Percentiles rank a stretch among this genome's conserved stretches.
Conservation (phyloP, 2,797 vertebrate species). For the Cyprinodon diabolis region DNA sequence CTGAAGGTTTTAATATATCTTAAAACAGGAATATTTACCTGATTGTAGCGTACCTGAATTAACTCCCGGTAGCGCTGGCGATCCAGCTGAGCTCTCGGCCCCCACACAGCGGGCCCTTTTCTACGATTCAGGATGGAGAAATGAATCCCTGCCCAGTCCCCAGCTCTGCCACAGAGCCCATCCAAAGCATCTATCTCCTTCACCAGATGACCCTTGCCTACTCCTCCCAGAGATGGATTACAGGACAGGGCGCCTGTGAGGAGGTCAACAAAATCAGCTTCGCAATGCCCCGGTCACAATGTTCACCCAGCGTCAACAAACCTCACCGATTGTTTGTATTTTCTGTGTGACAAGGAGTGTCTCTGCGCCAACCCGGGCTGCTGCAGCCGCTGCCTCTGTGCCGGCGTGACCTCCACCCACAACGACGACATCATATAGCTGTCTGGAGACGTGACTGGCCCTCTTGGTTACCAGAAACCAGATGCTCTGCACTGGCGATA, state of each 20-base stretch:
- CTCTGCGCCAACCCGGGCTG: constrained; percentile 84
- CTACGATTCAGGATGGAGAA: constrained; percentile 93
- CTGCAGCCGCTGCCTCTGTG: constrained; percentile 84
- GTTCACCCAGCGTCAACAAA: neutral
- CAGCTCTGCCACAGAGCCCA: constrained; percentile 89
- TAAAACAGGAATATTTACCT: neutral
- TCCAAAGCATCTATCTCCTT: constrained; percentile 93
- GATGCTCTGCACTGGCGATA: constrained; percentile 42
- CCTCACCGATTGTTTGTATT: constrained; percentile 87
- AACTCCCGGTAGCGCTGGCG: constrained; percentile 85
- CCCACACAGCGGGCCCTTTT: constrained; percentile 97
- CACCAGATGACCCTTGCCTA: constrained; percentile 96
- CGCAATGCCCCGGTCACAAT: neutral
- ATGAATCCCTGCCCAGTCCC: constrained; percentile 91
- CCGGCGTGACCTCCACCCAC: constrained; percentile 85
- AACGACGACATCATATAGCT: constrained; percentile 84
- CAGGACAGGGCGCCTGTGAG: constrained; percentile 91
- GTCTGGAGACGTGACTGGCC: constrained; percentile 48
- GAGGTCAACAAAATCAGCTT: neutral
- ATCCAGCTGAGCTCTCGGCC: constrained; percentile 93
- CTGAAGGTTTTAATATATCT: constrained; percentile 5
- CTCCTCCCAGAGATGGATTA: constrained; percentile 95
- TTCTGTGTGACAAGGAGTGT: constrained; percentile 92
- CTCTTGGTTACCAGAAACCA: constrained; percentile 44
- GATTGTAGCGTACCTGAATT: constrained; percentile 85